Base-by-base conservation (phyloP, 2,888 invertebrate genomes). In the Drosophila nr. medialis region DNA sequence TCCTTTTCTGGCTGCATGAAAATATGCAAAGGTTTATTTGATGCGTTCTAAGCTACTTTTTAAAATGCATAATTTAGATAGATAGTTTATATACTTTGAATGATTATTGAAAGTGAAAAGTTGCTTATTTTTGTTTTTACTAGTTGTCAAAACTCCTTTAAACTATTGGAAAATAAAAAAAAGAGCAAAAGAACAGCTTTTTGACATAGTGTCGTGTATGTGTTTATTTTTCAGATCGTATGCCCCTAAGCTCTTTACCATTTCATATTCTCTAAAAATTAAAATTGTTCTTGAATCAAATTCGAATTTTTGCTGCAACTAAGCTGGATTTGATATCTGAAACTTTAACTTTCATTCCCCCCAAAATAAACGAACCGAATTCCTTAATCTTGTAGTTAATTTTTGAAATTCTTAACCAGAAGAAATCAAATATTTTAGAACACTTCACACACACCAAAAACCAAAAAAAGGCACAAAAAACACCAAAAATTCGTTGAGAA, bases 401-500 rank as follows among this genome's bases (percentile, higher is more conserved):
- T 45, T 45, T 27, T 10, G 2, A 8, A 27, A 1, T 45, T 45
- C 10, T 18, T 49, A 11, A 29, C 15, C 49, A 29, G 49, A 29
- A 29, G 18, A 27, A 29, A 11, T 6, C 2, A 49, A 49, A 49
- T 27, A 10, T 29, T 45, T 24, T 49, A 49, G 27, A 59, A 18
- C 6, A 59, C 34, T 59, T 27, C 11, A n/a, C 18, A 21, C 36
- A 21, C 24, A 21, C 13, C 13, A 15, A 45, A 15, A 15, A 13
- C 13, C 7, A 13, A 21, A 24, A 45, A 24, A 24, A 8, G 1
- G 1, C 36, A 27, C 51, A 45, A 45, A 54, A 40, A 51, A 6
- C 24, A 40, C 51, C 42, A 45, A 56, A 73, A 72, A 73, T 72
- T 75, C 49, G 64, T 73, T 77, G 81, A 66, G 85, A 78, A 84